Evolutionary conservation across 2,113 vertebrate species (phyloP), one percentile per base, ranked within the genome.

Genomic region (Prietella phreatophila): DNA sequence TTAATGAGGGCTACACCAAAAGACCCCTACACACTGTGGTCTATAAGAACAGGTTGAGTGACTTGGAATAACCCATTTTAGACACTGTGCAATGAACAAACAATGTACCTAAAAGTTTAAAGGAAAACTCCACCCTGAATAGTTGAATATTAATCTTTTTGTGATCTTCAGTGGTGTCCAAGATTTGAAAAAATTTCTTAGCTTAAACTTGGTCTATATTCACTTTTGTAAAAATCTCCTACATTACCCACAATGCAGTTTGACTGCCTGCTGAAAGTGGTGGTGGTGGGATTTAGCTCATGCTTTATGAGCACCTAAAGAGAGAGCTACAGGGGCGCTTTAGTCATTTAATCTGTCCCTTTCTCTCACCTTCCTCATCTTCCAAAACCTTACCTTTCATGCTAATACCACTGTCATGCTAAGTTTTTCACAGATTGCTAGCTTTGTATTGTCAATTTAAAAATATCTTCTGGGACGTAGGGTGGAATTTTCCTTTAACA

Each of bases 11-110:
- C 80, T 95, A 93, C 67, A 86, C 93, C 27, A 92, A 93, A 90
- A 97, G 96, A 93, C 84, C 88, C 25, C 82, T 94, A 10, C 94
- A 90, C 36, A 73, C 91, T 3, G 79, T 93, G 84, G 84, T 89
- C 83, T 92, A 90, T 84, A 93, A 96, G 91, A 97, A 96, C 93
- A 96, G 96, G 95, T 97, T 94, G n/a, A 61, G 69, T 39, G 4
- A n/a, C 56, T 63, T 50, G 7, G 27, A 73, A 30, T 60, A 47
- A 61, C 9, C 2, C 13, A n/a, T n/a, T 84, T 67, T 67, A 10
- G 42, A 20, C 20, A 39, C 1, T 39, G 8, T 19, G 2, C 56
- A 47, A 2, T 25, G 3, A 76, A 11, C 73, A 39, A 58, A 22
- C 33, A 39, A 58, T 39, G 22, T 1, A 6, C 33, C 11, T n/a